Base-by-base conservation (phyloP, 2,888 invertebrate species). In the Leptodirus hochenwartii region DNA sequence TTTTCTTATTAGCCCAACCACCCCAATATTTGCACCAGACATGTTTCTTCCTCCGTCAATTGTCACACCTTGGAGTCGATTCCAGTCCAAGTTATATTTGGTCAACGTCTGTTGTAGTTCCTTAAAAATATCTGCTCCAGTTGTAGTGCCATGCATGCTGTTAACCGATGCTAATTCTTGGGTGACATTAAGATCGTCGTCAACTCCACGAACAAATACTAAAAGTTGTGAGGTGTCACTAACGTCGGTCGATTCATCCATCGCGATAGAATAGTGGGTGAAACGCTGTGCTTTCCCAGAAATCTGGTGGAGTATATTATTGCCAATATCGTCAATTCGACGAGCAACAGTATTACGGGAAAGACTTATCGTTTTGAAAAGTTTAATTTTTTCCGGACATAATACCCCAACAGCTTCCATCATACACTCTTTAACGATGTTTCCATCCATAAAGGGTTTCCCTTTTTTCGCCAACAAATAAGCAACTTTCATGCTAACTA, bases 211-310 rank as follows among this genome's bases (percentile, higher is more conserved):
- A 31, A 34, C 24, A 31, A 34, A 31, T 15, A 34, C 28, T 23
- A 31, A 31, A 22, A 34, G 26, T 34, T 34, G 34, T 25, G 29
- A 25, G 29, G 34, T 28, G 29, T 30, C 27, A 32, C 17, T 35
- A 27, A 35, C 27, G 23, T 35, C 35, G 16, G 30, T 35, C 14
- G 30, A 27, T 33, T 35, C 35, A 30, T 35, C 32, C 26, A 32
- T 22, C 22, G 32, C 35, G 20, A 32, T 10, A 32, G 34, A 34
- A 32, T 29, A 32, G 9, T 25, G 25, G 26, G 29, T 29, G 32
- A 34, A 34, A 28, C 29, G 29, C 29, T 29, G 25, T 24, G 34
- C 30, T 33, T 33, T 33, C 17, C 30, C 33, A 25, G 29, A 17
- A 30, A 33, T 30, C 25, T 33, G 29, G 30, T 33, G 25, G 25